Base-by-base conservation (phyloP, 2,888 invertebrate species). In the Papilio elwesi region DNA sequence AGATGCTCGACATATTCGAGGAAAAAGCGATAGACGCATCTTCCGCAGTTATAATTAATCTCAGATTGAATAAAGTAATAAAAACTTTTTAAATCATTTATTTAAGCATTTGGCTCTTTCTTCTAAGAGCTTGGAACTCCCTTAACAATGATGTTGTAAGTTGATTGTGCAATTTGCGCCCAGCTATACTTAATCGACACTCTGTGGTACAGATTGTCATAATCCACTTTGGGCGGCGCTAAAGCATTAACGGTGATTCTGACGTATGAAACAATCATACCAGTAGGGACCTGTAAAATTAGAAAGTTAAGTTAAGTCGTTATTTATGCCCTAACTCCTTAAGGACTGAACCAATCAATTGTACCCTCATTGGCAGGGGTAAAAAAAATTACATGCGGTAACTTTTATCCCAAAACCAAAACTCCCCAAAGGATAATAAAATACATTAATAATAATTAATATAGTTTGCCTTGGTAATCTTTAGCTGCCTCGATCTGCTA, bases 151-250 rank as follows among this genome's bases (percentile, higher is more conserved):
- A 75, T 62, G 43, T 52, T 69, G 51, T 70, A 75, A 1, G 36
- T 70, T 26, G 68, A 70, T 53, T 62, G 43, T 15, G 64, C 57
- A 0, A 79, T 11, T 68, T 81, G 80, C 7, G 59, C 66, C 77
- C 78, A 79, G 16, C 70, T 73, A 38, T 66, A 81, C n/a, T 65
- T 65, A 11, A 81, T 79, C 6, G 13, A 64, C 13, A 81, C 66
- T 66, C 43, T 76, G 1, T 69, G 69, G 11, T 65, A 66, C 1
- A n/a, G 6, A n/a, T 53, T 49, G n/a, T 79, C 77, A 64, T 76
- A 81, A 15, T 78, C 76, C 36, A 82, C 80, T 73, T 79, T 79
- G 8, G 81, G 81, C 8, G 81, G 71, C 0, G 79, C 68, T 0
- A 78, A 6, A 6, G 81, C 63, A 12, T 74, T 43, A 4, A 80